Evolutionary conservation across 2,797 vertebrate species (phyloP).

Genomic region (Fundulus diaphanus): DNA sequence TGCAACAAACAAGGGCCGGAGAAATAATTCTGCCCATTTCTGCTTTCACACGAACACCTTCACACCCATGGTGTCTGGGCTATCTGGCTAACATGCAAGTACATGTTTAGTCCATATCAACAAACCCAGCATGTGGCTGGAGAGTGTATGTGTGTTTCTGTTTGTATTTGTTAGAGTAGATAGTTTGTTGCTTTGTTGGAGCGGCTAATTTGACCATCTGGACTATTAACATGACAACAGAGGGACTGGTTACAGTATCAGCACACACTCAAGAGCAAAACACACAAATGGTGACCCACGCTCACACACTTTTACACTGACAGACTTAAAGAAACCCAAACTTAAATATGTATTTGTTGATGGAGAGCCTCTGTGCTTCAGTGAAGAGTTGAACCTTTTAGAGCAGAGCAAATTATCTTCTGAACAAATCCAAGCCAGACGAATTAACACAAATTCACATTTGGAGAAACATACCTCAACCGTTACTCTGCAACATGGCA

Average conservation of each 20-base stretch:
- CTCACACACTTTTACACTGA: conserved; percentile 18
- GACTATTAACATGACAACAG: conserved; percentile 75
- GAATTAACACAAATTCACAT: conserved; percentile 61
- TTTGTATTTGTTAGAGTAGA: conserved; percentile 60
- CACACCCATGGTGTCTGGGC: conserved; percentile 30
- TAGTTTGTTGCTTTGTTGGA: conserved; percentile 83
- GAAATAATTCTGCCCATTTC: conserved; percentile 24
- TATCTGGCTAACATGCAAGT: conserved; percentile 53
- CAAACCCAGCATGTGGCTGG: conserved; percentile 70
- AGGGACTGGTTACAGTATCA: conserved; percentile 74
- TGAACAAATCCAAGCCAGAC: conserved; percentile 54
- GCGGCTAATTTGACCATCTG: conserved; percentile 83
- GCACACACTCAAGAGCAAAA: conserved; percentile 27
- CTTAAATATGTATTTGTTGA: conserved; percentile 2
- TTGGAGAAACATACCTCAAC: conserved; percentile 49
- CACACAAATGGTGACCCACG: conserved; percentile 12
- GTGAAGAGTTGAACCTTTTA: conserved; percentile 46
- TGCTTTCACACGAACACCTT: conserved; percentile 30
- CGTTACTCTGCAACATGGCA: conserved; percentile 56
- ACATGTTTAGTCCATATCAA: conserved; percentile 64
- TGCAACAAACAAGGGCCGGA: conserved; percentile 16
- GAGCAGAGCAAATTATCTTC: conserved; percentile 57
- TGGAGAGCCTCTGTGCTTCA: conserved; percentile 31
- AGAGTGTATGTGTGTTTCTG: conserved; percentile 37
- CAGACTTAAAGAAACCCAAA: conserved; percentile 18